Evolutionary conservation across 2,113 vertebrate species (phyloP).

Genomic region (Smithornis capensis): DNA sequence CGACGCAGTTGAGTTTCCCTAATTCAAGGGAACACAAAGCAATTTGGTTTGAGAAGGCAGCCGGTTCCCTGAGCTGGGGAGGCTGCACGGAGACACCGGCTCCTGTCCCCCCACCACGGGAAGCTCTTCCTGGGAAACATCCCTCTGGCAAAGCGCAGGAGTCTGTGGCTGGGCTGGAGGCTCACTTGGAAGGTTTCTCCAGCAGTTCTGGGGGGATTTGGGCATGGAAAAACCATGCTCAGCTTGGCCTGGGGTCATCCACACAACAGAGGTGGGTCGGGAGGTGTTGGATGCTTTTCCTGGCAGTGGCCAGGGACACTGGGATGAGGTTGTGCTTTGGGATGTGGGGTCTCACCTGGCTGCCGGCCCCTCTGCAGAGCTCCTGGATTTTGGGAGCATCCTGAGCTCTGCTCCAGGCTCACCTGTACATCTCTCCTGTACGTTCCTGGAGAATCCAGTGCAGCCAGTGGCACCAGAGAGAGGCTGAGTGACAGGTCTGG

Average conservation of each 20-base stretch:
- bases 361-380: fast-evolving
- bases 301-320: fast-evolving
- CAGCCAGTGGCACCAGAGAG: fast-evolving
- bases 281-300: neutral
- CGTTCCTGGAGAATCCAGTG: neutral
- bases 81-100: neutral
- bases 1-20: neutral
- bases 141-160: neutral
- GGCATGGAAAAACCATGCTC: fast-evolving
- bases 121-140: neutral
- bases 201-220: neutral
- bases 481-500: neutral
- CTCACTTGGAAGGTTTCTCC: neutral
- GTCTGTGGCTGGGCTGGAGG: fast-evolving
- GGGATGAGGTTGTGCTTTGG: neutral
- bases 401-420: neutral
- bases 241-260: fast-evolving
- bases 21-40: neutral
- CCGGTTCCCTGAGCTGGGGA: neutral
- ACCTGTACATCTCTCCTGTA: fast-evolving
- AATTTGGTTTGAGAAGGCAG: neutral
- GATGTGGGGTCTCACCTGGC: neutral
- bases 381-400: neutral
- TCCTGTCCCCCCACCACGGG: fast-evolving
- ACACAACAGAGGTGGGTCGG: fast-evolving